phyloP scores from a whole-genome alignment of 1,140 invertebrate species.

The Tribolium castaneum region DNA sequence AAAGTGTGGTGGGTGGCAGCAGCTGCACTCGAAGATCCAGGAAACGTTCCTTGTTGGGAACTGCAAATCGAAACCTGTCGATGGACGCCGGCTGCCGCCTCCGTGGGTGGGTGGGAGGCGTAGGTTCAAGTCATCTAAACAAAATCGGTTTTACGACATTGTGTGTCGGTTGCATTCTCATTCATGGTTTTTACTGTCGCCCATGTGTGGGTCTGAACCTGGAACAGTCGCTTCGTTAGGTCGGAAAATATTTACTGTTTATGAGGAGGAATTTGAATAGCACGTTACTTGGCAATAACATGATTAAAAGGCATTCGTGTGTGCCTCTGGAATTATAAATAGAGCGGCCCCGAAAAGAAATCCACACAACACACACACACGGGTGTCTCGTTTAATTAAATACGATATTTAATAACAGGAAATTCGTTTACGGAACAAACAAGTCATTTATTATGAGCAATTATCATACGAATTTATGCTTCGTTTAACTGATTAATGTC shows the following conservation, averaged over 20 bases:
- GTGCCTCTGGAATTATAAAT: not conserved
- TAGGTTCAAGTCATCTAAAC: not conserved
- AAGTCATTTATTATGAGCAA: slow-evolving; percentile 5
- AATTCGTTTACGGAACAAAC: slow-evolving; percentile 14
- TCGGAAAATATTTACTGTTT: slow-evolving; percentile 13
- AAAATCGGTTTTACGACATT: not conserved
- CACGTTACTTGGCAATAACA: slow-evolving; percentile 1
- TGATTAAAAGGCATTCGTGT: slow-evolving; percentile 1
- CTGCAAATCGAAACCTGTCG: not conserved
- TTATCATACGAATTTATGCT: not conserved
- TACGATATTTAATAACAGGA: slow-evolving; percentile 18
- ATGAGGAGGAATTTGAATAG: not conserved
- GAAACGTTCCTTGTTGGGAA: not conserved
- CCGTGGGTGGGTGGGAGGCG: not conserved
- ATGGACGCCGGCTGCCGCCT: not conserved
- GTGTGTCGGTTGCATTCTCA: not conserved
- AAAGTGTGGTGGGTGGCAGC: not conserved
- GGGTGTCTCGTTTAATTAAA: slow-evolving; percentile 1
- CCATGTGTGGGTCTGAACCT: not conserved
- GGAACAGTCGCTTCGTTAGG: not conserved
- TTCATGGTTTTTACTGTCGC: not conserved
- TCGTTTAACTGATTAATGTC: slow-evolving; percentile 18
- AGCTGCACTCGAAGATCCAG: not conserved
- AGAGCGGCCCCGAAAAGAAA: not conserved
- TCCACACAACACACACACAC: not conserved